Conservation (phyloP, 2,888 invertebrate genomes). For the Trichogramma evanescens region DNA sequence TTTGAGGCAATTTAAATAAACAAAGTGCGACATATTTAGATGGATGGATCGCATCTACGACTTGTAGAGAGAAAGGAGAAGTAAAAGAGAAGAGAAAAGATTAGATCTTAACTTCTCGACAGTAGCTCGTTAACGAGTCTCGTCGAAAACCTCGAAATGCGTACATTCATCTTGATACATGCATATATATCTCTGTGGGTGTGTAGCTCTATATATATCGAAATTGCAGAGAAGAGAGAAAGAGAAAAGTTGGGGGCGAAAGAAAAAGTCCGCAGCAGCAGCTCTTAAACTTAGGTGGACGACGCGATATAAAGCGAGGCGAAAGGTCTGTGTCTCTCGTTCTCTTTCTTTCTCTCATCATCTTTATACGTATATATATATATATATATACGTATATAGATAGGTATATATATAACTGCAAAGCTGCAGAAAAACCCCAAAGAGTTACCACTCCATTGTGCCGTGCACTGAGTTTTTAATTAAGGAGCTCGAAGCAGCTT, state of each 20-base stretch:
- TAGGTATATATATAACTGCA: too few species aligned
- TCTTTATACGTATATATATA: neutral
- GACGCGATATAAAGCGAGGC: slow-evolving; percentile 9
- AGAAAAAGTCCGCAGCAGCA: slow-evolving; percentile 5
- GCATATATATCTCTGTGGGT: neutral
- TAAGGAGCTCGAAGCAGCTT: slow-evolving; percentile 33
- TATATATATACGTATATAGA: too few species aligned
- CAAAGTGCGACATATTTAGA: too few species aligned
- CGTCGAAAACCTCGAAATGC: slow-evolving; percentile 20
- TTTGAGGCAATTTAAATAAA: too few species aligned
- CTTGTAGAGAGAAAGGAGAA: neutral
- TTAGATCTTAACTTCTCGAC: slow-evolving; percentile 22
- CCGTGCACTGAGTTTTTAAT: slow-evolving; percentile 42
- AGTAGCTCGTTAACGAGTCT: slow-evolving; percentile 24
- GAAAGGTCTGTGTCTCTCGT: too few species aligned
- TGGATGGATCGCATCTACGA: too few species aligned
- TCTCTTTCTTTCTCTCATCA: slow-evolving; percentile 1
- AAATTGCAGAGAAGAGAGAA: slow-evolving; percentile 6
- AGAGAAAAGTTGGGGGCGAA: neutral
- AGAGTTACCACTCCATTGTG: slow-evolving; percentile 44
- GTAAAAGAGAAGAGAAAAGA: neutral
- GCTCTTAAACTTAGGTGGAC: slow-evolving; percentile 12
- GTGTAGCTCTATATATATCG: slow-evolving; percentile 3
- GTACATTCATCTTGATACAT: neutral
- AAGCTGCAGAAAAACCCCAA: slow-evolving; percentile 23